A percentile compares a stretch with the other conserved stretches of the same genome.
phyloP scores from a whole-genome alignment of 2,797 vertebrate species.

The Bovichtus diacanthus region DNA sequence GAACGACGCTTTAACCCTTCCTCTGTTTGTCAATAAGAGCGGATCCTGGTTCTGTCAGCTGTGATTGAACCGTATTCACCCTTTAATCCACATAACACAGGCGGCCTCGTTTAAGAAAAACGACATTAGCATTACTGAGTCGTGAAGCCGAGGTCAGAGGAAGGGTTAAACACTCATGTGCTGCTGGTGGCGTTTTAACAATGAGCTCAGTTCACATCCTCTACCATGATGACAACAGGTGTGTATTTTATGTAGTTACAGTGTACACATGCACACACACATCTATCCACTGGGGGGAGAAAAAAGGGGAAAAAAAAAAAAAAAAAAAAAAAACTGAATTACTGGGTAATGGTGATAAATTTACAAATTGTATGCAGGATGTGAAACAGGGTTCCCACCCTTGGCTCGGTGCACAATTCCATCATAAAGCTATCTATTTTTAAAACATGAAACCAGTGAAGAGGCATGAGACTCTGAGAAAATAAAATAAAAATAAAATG shows the following conservation, averaged over 20 bases:
- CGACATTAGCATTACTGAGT: background rate
- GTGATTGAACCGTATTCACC: background rate
- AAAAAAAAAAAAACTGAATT: constrained; percentile 42
- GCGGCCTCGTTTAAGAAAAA: background rate
- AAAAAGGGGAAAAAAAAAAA: no score
- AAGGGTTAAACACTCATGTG: constrained; percentile 77
- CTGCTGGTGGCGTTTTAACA: constrained; percentile 34
- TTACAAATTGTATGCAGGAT: constrained; percentile 61
- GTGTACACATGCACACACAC: constrained; percentile 35
- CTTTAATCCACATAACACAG: background rate
- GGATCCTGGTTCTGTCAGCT: constrained; percentile 12
- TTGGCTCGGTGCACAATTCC: background rate
- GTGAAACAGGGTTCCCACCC: constrained; percentile 79
- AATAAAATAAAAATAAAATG: background rate
- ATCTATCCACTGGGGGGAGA: constrained; percentile 24
- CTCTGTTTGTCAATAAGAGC: constrained; percentile 33
- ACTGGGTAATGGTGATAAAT: constrained; percentile 71
- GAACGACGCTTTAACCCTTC: constrained; percentile 66
- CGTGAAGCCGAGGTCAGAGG: constrained; percentile 16
- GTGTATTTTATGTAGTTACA: constrained; percentile 38
- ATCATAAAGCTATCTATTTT: background rate
- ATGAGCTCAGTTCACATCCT: constrained; percentile 56
- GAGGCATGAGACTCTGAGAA: background rate
- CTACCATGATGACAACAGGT: constrained; percentile 42
- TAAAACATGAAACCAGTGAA: constrained; percentile 10